Conservation (phyloP, 2,113 vertebrate species). For the Loxodonta africana region DNA sequence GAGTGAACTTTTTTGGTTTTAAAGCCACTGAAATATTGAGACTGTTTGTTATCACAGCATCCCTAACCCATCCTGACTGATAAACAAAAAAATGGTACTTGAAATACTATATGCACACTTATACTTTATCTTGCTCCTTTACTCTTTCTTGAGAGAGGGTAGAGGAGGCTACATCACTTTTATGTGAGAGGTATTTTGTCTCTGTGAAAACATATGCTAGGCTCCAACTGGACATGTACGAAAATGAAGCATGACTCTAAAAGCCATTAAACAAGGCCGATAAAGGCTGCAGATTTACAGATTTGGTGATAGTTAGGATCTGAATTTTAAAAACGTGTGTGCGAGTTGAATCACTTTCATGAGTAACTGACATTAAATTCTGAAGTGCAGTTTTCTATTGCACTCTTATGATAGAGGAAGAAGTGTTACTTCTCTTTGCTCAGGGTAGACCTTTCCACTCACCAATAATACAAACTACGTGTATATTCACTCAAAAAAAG, state of each 20-base stretch:
- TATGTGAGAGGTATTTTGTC: slow-evolving; percentile 11
- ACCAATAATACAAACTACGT: not conserved
- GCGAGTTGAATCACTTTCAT: not conserved
- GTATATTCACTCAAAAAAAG: not conserved
- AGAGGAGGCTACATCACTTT: not conserved
- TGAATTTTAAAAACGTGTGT: slow-evolving; percentile 49
- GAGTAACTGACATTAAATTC: slow-evolving; percentile 23
- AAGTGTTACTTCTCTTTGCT: not conserved
- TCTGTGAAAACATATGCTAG: slow-evolving; percentile 56
- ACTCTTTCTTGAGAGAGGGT: not conserved
- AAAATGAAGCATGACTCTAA: slow-evolving; percentile 65
- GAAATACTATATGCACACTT: not conserved
- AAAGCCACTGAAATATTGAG: not conserved
- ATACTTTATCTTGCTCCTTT: not conserved
- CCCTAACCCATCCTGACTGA: not conserved
- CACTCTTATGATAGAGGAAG: not conserved
- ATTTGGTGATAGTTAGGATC: slow-evolving; percentile 68
- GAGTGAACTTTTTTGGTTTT: not conserved
- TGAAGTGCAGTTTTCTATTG: not conserved
- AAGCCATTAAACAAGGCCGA: slow-evolving; percentile 50
- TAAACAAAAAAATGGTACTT: not conserved
- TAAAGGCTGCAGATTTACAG: slow-evolving; percentile 52
- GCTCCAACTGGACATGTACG: slow-evolving; percentile 49
- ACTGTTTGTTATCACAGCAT: not conserved
- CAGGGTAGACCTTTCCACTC: slow-evolving; percentile 9